Percentiles rank a stretch among this genome's conserved stretches.
phyloP scores from a whole-genome alignment of 1,140 invertebrate species.

The Cyphomyrmex costatus region DNA sequence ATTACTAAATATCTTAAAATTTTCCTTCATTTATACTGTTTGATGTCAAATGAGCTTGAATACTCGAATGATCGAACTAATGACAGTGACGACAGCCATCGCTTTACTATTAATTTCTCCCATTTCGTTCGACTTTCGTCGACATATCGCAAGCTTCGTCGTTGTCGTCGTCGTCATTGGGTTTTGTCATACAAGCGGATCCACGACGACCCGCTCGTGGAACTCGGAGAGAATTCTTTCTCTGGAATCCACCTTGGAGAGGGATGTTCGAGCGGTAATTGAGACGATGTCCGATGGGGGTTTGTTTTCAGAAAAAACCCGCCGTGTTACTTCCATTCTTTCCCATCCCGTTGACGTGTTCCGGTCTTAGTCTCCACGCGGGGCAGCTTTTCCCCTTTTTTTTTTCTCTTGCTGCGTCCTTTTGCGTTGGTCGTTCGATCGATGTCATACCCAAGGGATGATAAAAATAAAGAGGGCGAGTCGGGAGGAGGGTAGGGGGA shows the following conservation, averaged over 20 bases:
- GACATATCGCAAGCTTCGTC: not conserved
- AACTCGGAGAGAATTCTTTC: not conserved
- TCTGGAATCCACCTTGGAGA: conserved; percentile 7
- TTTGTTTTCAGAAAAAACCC: conserved; percentile 56
- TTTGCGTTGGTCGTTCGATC: conserved; percentile 48
- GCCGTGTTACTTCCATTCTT: conserved; percentile 40
- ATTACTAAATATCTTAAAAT: not conserved
- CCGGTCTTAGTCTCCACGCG: not conserved
- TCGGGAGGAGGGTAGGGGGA: no score
- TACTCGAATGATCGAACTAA: not conserved
- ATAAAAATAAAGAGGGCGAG: conserved; percentile 26
- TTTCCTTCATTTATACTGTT: not conserved
- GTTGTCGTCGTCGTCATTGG: not conserved
- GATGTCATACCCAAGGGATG: conserved; percentile 41
- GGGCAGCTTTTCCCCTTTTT: conserved; percentile 23
- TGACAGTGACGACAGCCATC: not conserved
- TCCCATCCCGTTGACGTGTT: conserved; percentile 2
- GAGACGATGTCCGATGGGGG: conserved; percentile 44
- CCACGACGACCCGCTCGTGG: not conserved
- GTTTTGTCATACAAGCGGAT: conserved; percentile 6
- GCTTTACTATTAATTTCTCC: not conserved
- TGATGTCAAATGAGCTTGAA: no score
- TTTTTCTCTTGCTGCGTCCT: conserved; percentile 45
- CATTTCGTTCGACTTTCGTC: not conserved
- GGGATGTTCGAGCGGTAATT: conserved; percentile 56